Conservation (phyloP, 2,888 invertebrate genomes). For the Stenurella melanura region DNA sequence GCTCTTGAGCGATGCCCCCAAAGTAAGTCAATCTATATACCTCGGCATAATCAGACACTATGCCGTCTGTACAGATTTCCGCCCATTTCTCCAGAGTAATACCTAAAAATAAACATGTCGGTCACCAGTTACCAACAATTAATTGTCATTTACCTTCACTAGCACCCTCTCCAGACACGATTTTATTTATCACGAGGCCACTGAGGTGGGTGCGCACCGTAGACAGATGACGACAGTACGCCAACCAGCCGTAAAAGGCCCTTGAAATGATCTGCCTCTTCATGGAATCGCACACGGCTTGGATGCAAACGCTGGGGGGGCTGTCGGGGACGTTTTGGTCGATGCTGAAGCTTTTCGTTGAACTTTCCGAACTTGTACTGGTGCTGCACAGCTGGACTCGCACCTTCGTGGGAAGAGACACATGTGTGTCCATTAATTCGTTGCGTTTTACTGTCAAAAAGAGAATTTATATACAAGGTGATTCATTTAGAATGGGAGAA, state of each 20-base stretch:
- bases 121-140: not conserved
- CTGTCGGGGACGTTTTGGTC: slow-evolving; percentile 73
- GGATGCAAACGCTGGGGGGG: slow-evolving; percentile 70
- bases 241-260: slow-evolving; percentile 97
- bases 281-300: slow-evolving; percentile 94
- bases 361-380: slow-evolving; percentile 83
- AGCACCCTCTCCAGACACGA: slow-evolving; percentile 80
- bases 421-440: slow-evolving; percentile 79
- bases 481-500: no score
- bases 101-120: slow-evolving; percentile 66
- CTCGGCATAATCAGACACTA: slow-evolving; percentile 80
- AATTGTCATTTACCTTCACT: slow-evolving; percentile 70
- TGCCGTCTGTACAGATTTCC: slow-evolving; percentile 79
- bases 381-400: slow-evolving; percentile 78
- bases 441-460: slow-evolving; percentile 78
- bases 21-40: slow-evolving; percentile 90
- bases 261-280: slow-evolving; percentile 92
- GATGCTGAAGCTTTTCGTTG: slow-evolving; percentile 74
- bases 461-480: not conserved
- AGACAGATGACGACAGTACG: slow-evolving; percentile 93
- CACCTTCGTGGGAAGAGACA: slow-evolving; percentile 69
- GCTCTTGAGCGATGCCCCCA: slow-evolving; percentile 88
- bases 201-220: slow-evolving; percentile 95
- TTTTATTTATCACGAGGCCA: slow-evolving; percentile 87
- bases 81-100: slow-evolving; percentile 87